Evolutionary conservation across 2,113 vertebrate genomes (phyloP).

Genomic region (Lethenteron camtschaticum): DNA sequence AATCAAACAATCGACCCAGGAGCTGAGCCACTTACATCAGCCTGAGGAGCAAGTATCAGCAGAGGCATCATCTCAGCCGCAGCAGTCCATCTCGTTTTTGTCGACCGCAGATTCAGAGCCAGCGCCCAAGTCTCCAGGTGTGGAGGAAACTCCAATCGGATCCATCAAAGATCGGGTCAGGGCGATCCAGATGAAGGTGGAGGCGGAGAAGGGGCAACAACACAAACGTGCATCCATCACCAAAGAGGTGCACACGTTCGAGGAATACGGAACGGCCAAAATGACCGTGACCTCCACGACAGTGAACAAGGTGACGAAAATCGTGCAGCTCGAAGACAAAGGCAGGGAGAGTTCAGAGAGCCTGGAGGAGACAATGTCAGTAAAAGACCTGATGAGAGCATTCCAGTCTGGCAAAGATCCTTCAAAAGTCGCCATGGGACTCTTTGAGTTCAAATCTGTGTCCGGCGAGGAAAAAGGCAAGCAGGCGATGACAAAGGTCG

Average conservation of each 20-base stretch:
- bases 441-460: conserved; percentile 54
- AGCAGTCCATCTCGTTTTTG: too few species aligned
- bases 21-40: too few species aligned
- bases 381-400: conserved; percentile 80
- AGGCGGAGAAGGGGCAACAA: conserved; percentile 61
- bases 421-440: conserved; percentile 60
- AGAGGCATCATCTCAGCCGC: too few species aligned
- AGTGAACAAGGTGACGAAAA: conserved; percentile 29
- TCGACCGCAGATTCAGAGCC: conserved; percentile 15
- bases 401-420: conserved; percentile 88
- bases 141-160: conserved; percentile 94
- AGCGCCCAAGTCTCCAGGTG: conserved; percentile 54
- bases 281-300: conserved; percentile 13
- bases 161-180: conserved; percentile 97
- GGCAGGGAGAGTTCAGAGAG: conserved; percentile 52
- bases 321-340: conserved; percentile 21
- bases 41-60: too few species aligned
- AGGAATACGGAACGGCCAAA: conserved; percentile 9
- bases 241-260: conserved; percentile 26
- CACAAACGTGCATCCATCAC: conserved; percentile 34
- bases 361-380: conserved; percentile 84
- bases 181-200: conserved; percentile 79
- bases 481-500: too few species aligned
- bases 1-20: too few species aligned
- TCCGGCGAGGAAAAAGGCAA: too few species aligned